A percentile compares a stretch with the other conserved stretches of the same genome.
Conservation (phyloP, 2,113 vertebrate genomes). For the Zootoca vivipara region DNA sequence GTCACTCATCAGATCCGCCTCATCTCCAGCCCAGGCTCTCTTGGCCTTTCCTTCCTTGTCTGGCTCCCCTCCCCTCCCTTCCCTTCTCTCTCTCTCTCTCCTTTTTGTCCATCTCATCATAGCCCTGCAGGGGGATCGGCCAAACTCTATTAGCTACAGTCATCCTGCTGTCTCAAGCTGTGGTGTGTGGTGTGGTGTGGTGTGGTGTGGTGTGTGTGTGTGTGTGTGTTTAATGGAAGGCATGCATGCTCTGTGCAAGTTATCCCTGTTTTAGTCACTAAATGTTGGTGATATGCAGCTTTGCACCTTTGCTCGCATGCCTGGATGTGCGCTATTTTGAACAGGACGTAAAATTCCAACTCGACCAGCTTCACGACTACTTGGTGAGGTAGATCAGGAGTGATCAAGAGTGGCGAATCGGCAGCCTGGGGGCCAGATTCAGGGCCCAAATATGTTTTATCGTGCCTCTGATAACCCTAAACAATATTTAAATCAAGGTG, state of each 20-base stretch:
- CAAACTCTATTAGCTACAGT: slow-evolving; percentile 29
- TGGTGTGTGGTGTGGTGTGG: too few relatives aligned
- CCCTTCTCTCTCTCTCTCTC: background rate
- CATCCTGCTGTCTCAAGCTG: slow-evolving; percentile 14
- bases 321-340: background rate
- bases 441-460: background rate
- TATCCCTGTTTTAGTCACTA: background rate
- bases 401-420: too few relatives aligned
- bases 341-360: background rate
- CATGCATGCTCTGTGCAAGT: slow-evolving; percentile 21
- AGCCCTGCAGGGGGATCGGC: slow-evolving; percentile 27
- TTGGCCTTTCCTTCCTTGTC: slow-evolving; percentile 9
- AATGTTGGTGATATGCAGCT: background rate
- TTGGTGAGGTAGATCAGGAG: background rate
- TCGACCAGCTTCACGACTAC: background rate
- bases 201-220: background rate
- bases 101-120: slow-evolving; percentile 6
- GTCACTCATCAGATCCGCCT: background rate
- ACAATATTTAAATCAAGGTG: background rate
- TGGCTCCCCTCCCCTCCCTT: background rate
- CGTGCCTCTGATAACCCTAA: background rate
- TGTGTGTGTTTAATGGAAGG: slow-evolving; percentile 65
- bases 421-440: background rate
- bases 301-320: background rate
- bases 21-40: slow-evolving; percentile 3